These are phyloP conservation scores for Rhopalosiphum nymphaeae DNA, from an alignment of 2,888 invertebrate species.

Conservation along the genomic window DNA sequence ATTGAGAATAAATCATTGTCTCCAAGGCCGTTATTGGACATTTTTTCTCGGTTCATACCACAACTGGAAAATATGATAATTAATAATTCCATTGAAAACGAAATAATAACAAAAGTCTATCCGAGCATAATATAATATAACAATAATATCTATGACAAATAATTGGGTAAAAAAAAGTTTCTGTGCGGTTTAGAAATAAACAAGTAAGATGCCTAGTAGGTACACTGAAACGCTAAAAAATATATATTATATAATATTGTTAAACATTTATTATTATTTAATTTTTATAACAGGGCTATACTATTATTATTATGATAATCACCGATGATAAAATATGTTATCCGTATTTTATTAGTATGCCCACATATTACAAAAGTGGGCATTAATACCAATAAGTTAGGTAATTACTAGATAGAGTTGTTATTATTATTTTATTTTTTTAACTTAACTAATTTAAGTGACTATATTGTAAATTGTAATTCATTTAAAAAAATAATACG, in stretches of 20 bases:
- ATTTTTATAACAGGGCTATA: neutral
- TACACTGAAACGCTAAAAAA: neutral
- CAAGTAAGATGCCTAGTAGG: neutral
- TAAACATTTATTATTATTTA: neutral
- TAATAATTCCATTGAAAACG: conserved; percentile 16
- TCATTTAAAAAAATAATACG: neutral
- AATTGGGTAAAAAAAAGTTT: neutral
- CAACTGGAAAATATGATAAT: conserved; percentile 46
- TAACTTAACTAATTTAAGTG: neutral
- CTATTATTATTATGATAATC: neutral
- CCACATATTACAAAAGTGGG: neutral
- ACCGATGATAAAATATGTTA: neutral
- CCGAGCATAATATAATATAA: neutral
- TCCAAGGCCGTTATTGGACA: conserved; percentile 29
- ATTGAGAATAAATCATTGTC: conserved; percentile 55
- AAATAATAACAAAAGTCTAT: neutral
- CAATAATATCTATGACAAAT: conserved; percentile 9
- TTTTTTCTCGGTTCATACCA: conserved; percentile 11
- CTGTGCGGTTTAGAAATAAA: neutral
- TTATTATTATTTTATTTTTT: neutral
- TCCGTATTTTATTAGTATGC: neutral
- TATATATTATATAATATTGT: neutral
- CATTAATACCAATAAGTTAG: neutral
- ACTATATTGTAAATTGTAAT: neutral
- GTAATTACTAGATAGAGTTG: neutral